These are phyloP conservation scores for Phrynocephalus vlangalii DNA, from an alignment of 2,797 vertebrate species.

Conservation along the genomic window DNA sequence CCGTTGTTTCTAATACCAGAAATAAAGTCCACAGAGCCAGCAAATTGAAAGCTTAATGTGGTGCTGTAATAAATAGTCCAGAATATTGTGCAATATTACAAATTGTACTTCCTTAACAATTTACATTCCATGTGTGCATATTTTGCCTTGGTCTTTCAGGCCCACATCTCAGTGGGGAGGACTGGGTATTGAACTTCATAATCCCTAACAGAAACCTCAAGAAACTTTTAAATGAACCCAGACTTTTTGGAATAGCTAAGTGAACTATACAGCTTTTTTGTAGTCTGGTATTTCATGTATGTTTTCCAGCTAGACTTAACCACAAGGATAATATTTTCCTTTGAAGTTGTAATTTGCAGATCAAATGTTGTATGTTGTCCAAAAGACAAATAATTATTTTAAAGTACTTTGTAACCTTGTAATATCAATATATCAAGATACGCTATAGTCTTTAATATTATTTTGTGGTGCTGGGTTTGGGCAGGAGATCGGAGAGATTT, in stretches of 20 bases:
- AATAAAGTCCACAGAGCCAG: too few relatives aligned
- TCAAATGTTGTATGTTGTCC: slow-evolving; percentile 30
- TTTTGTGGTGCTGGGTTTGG: neutral
- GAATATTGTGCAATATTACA: too few relatives aligned
- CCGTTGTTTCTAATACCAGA: too few relatives aligned
- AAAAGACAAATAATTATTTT: neutral
- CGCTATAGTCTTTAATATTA: neutral
- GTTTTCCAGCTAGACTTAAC: slow-evolving; percentile 17
- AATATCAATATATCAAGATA: neutral
- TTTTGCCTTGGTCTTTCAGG: too few relatives aligned
- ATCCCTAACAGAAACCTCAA: neutral
- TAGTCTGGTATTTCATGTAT: slow-evolving; percentile 26
- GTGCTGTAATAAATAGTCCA: too few relatives aligned
- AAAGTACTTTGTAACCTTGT: slow-evolving; percentile 28
- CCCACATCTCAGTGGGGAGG: too few relatives aligned
- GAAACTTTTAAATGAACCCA: slow-evolving; percentile 20
- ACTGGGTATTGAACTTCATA: neutral
- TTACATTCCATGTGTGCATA: too few relatives aligned
- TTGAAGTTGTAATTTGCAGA: neutral
- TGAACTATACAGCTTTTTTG: neutral
- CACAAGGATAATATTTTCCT: neutral
- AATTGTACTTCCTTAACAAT: too few relatives aligned
- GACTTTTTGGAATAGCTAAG: neutral
- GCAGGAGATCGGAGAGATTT: slow-evolving; percentile 9
- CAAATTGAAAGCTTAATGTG: too few relatives aligned